Evolutionary conservation across 2,113 vertebrate species (phyloP).

Genomic region (Misgurnus anguillicaudatus): DNA sequence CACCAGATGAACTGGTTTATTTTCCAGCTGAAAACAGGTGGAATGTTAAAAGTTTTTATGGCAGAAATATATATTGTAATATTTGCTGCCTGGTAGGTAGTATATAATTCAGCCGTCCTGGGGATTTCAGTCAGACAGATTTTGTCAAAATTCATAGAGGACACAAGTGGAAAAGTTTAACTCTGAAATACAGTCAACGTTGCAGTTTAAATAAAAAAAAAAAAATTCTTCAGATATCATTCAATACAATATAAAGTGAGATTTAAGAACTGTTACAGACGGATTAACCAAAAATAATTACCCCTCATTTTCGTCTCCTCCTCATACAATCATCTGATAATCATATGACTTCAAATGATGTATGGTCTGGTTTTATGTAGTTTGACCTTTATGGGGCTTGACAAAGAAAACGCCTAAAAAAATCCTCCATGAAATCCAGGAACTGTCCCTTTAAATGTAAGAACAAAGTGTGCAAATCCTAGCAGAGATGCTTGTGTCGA

Average conservation of each 20-base stretch:
- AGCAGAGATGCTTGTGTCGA: neutral
- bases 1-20: too few species aligned
- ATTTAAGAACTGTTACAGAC: too few species aligned
- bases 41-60: slow-evolving; percentile 36
- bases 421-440: neutral
- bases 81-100: slow-evolving; percentile 23
- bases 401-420: too few species aligned
- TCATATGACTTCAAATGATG: too few species aligned
- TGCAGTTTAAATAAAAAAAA: neutral
- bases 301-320: too few species aligned
- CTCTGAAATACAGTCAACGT: neutral
- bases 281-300: too few species aligned
- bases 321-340: too few species aligned
- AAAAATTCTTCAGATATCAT: too few species aligned
- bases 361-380: too few species aligned
- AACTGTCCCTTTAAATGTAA: neutral
- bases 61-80: slow-evolving; percentile 15
- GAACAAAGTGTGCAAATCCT: neutral
- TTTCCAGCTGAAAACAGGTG: neutral
- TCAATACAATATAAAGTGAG: too few species aligned
- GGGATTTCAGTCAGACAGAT: slow-evolving; percentile 12
- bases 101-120: slow-evolving; percentile 29
- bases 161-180: neutral
- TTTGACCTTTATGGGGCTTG: too few species aligned
- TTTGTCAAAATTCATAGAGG: slow-evolving; percentile 7